Conservation (phyloP, 2,113 vertebrate genomes). For the Ranitomeya variabilis region DNA sequence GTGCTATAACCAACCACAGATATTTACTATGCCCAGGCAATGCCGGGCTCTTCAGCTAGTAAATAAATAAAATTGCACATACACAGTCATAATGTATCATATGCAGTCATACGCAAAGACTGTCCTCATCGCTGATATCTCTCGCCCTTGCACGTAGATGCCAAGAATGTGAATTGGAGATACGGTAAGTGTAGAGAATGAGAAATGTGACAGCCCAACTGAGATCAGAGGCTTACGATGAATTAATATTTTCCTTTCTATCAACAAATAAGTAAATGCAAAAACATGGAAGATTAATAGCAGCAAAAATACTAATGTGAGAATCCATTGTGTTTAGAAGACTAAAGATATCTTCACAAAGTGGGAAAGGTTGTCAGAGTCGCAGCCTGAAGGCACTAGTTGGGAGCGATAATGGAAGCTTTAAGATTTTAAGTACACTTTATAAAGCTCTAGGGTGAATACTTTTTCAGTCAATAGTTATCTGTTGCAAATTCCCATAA, state of each 20-base stretch:
- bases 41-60: too few relatives aligned
- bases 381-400: too few relatives aligned
- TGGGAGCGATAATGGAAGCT: too few relatives aligned
- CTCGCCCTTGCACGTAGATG: background rate
- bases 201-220: background rate
- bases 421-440: too few relatives aligned
- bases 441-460: too few relatives aligned
- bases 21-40: too few relatives aligned
- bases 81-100: background rate
- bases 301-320: background rate
- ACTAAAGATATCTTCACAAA: background rate
- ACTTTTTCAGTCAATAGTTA: too few relatives aligned
- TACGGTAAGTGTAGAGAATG: slow-evolving; percentile 8
- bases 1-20: too few relatives aligned
- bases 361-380: background rate
- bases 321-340: background rate
- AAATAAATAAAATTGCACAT: background rate
- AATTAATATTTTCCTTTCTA: background rate
- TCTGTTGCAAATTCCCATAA: too few relatives aligned
- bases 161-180: background rate
- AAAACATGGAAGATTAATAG: background rate
- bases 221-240: too few relatives aligned
- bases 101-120: background rate
- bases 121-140: background rate
- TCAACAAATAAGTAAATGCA: background rate